Base-by-base conservation (phyloP, 2,113 vertebrate genomes). In the Murina feae region DNA sequence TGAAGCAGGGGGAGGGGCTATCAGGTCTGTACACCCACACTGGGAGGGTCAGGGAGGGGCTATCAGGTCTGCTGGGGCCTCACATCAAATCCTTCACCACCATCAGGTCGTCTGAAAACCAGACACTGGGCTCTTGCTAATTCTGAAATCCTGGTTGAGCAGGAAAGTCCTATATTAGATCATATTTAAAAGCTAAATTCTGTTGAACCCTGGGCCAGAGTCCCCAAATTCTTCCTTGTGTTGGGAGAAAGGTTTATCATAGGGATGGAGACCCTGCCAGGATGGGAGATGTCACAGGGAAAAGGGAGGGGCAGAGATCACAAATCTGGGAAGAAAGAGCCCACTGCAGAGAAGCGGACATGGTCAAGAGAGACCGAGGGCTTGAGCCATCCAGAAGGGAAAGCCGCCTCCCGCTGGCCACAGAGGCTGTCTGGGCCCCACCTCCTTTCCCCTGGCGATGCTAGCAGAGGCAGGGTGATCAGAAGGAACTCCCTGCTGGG, bases 401-500 rank as follows among this genome's bases (percentile, higher is more conserved):
- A 87, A 94, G 94, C 66, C 92, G 96, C 97, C 95, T 95, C 94
- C 74, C 71, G 4, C 35, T n/a, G 63, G 47, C 76, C 74, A 66
- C 30, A 28, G 65, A 32, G 49, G 72, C 94, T 89, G 80, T 44
- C 92, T 74, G 39, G 74, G 72, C 63, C 74, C 81, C 86, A 88
- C 95, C 90, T 89, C 94, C 85, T 83, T 96, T 87, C 87, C 85
- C 92, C 92, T 55, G 81, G 90, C 44, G 44, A 79, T 37, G 58
- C 74, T 63, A 53, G 95, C 93, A 66, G 96, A 96, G 98, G 96
- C 96, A 89, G 97, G 98, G 98, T 98, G 98, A 98, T 98, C 98
- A 98, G 98, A 98, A 98, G 97, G 97, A 98, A 97, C 98, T 98
- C 98, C 98, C 98, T 35, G 97, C 98, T 97, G 97, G 95, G 98